Evolutionary conservation across 2,797 vertebrate genomes (phyloP).

Genomic region (Bucorvus abyssinicus): DNA sequence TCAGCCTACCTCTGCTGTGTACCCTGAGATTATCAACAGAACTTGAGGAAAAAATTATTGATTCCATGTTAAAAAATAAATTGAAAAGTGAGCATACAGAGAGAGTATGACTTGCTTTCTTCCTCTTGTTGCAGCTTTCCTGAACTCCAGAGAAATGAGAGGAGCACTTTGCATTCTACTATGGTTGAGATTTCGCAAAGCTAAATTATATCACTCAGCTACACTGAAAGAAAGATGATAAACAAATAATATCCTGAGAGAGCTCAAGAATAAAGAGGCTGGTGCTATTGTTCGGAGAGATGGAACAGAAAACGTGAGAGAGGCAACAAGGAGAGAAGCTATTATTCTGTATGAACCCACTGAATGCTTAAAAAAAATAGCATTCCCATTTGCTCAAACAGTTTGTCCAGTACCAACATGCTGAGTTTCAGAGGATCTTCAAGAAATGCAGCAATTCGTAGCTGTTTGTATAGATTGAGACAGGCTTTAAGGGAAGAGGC

Average conservation of each 20-base stretch:
- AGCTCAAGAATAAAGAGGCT: not conserved
- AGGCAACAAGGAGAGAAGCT: not conserved
- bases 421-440: not conserved
- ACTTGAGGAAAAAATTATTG: not conserved
- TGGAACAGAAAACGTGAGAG: not conserved
- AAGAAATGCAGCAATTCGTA: not conserved
- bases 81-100: not conserved
- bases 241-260: slow-evolving; percentile 38
- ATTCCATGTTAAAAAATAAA: not conserved
- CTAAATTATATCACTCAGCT: slow-evolving; percentile 15
- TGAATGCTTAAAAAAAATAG: not conserved
- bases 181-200: not conserved
- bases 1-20: not conserved
- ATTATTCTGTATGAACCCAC: not conserved
- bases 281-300: not conserved
- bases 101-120: not conserved
- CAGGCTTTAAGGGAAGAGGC: not conserved
- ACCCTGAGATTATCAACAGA: not conserved
- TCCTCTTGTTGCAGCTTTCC: not conserved
- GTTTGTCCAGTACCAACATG: not conserved
- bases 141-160: slow-evolving; percentile 1
- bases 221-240: slow-evolving; percentile 28
- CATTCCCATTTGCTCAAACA: not conserved
- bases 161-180: slow-evolving; percentile 24
- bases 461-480: not conserved